Percentiles rank a stretch among this genome's conserved stretches.
Evolutionary conservation across 2,888 invertebrate genomes (phyloP).

Genomic region (Acheta domesticus): DNA sequence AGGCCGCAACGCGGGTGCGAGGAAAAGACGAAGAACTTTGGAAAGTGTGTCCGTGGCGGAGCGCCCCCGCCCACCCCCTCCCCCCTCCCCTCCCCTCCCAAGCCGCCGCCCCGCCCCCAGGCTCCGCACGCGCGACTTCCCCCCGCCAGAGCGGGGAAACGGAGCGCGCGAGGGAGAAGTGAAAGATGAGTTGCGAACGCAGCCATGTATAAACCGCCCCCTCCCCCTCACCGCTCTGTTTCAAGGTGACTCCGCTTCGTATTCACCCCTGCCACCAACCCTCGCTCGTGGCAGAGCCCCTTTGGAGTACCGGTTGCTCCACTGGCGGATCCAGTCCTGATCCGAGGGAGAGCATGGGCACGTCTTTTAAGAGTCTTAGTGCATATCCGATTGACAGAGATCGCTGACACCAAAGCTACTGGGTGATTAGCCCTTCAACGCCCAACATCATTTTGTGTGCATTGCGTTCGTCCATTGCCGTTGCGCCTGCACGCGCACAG

Average conservation of each 20-base stretch:
- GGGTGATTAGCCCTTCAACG: too few species aligned
- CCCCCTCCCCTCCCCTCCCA: background rate
- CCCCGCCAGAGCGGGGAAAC: background rate
- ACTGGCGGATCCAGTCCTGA: too few species aligned
- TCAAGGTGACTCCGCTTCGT: background rate
- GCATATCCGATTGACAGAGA: too few species aligned
- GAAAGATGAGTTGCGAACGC: slow-evolving; percentile 18
- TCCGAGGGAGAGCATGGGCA: too few species aligned
- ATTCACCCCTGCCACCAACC: background rate
- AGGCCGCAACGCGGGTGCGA: background rate
- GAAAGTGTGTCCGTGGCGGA: background rate
- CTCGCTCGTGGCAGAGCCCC: too few species aligned
- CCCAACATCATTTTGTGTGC: too few species aligned
- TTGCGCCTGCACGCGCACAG: too few species aligned
- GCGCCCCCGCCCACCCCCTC: background rate
- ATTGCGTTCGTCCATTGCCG: too few species aligned
- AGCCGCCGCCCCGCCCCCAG: background rate
- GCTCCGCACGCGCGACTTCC: background rate
- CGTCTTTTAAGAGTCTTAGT: too few species aligned
- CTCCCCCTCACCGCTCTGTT: background rate
- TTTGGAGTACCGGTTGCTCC: too few species aligned
- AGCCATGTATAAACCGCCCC: background rate
- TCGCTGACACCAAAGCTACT: too few species aligned
- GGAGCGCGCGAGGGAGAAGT: background rate
- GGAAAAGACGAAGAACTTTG: background rate